Evolutionary conservation across 2,888 invertebrate species (phyloP), one percentile per base, ranked within the genome.

Genomic region (Allophyes oxyacanthae): DNA sequence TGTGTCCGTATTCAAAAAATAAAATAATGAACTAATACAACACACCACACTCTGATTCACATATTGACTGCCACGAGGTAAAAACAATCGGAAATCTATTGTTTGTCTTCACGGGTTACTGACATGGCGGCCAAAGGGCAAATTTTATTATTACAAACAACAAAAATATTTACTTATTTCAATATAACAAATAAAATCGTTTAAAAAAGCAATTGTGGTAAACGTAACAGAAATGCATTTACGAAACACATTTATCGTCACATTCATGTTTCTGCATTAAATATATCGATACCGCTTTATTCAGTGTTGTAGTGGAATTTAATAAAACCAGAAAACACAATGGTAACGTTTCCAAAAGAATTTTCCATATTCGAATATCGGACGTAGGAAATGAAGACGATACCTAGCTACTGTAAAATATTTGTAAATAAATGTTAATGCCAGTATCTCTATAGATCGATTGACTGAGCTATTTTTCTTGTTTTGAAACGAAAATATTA

Each of bases 371-470:
- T 45, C 56, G 49, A 43, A 20, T 20, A 20, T 20, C 20, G 20
- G 4, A 30, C 38, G 46, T 49, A 46, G 65, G 64, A 64, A 71
- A 75, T 72, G 62, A 72, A 67, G 64, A 63, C 62, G 45, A 45
- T 51, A 28, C n/a, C n/a, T n/a, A n/a, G n/a, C n/a, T n/a, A n/a
- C n/a, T n/a, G n/a, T n/a, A n/a, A n/a, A n/a, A n/a, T n/a, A n/a
- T n/a, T n/a, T n/a, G n/a, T n/a, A n/a, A n/a, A n/a, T n/a, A n/a
- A n/a, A n/a, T n/a, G n/a, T 20, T 20, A 6, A n/a, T n/a, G 10
- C 20, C 6, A 6, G n/a, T 38, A n/a, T n/a, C 1, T n/a, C n/a
- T 8, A 8, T 1, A 34, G 7, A 34, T 34, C 3, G 34, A 4
- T 2, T 20, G 4, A 7, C 13, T 28, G 6, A 6, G 28, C 28